phyloP scores from a whole-genome alignment of 2,113 vertebrate species.

The Aspiorhynchus laticeps region DNA sequence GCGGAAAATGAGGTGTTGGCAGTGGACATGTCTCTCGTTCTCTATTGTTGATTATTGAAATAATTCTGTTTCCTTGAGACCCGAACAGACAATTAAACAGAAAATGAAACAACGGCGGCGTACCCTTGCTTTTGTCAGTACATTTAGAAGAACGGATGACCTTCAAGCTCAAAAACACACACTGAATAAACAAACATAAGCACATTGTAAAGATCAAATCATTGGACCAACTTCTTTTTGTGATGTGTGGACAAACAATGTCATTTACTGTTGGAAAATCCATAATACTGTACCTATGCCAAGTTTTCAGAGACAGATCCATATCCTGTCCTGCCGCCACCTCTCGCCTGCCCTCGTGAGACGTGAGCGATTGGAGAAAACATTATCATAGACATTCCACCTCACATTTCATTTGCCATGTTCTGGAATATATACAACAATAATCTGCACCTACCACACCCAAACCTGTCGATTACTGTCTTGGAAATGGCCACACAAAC shows the following conservation, averaged over 20 bases:
- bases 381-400: slow-evolving; percentile 72
- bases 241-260: slow-evolving; percentile 18
- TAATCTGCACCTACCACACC: slow-evolving; percentile 68
- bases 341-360: slow-evolving; percentile 49
- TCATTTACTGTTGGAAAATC: slow-evolving; percentile 36
- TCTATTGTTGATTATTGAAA: slow-evolving; percentile 69
- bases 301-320: slow-evolving; percentile 52
- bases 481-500: background rate
- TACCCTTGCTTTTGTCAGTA: slow-evolving; percentile 7
- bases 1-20: slow-evolving; percentile 62
- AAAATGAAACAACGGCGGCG: slow-evolving; percentile 9
- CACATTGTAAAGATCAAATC: background rate
- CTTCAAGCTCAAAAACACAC: background rate
- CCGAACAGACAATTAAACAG: slow-evolving; percentile 61
- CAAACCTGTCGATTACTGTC: background rate
- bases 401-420: slow-evolving; percentile 76
- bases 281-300: slow-evolving; percentile 22
- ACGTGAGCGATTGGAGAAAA: slow-evolving; percentile 72
- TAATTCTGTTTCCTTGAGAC: slow-evolving; percentile 65
- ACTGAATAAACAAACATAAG: background rate
- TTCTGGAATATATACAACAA: slow-evolving; percentile 70
- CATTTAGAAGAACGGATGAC: background rate
- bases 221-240: background rate
- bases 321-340: slow-evolving; percentile 6
- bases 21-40: slow-evolving; percentile 59